Evolutionary conservation across 2,888 invertebrate species (phyloP).

Genomic region (Schizotus pectinicornis): DNA sequence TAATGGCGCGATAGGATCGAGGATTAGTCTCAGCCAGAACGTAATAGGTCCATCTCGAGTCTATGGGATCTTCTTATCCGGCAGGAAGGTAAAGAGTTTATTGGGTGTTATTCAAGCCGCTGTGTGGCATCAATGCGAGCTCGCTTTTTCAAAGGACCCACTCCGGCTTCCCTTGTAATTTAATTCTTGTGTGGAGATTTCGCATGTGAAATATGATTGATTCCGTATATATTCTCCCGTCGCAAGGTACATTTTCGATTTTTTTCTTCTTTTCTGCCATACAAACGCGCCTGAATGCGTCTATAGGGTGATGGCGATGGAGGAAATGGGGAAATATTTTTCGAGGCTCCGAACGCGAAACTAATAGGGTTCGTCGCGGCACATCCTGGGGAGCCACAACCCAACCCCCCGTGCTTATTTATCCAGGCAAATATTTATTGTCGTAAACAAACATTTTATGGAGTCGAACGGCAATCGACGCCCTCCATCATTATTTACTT

Average conservation of each 20-base stretch:
- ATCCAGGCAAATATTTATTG: conserved; percentile 21
- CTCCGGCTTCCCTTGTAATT: conserved; percentile 39
- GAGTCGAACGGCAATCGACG: conserved; percentile 13
- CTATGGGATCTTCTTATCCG: conserved; percentile 34
- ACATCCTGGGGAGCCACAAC: background rate
- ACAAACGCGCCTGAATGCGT: conserved; percentile 13
- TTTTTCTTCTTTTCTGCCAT: conserved; percentile 17
- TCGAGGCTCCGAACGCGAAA: conserved; percentile 11
- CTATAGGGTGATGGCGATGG: conserved; percentile 19
- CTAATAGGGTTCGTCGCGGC: conserved; percentile 8
- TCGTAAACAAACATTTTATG: conserved; percentile 26
- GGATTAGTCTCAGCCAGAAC: no score
- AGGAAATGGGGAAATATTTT: conserved; percentile 14
- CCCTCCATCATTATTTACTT: conserved; percentile 11
- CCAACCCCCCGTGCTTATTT: background rate
- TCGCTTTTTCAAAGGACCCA: conserved; percentile 36
- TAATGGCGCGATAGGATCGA: no score
- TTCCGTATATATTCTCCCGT: conserved; percentile 35
- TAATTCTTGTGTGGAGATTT: conserved; percentile 39
- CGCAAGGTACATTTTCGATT: conserved; percentile 31
- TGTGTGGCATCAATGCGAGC: conserved; percentile 30
- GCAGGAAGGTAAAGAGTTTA: conserved; percentile 37
- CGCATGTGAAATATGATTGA: conserved; percentile 43
- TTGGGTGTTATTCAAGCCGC: conserved; percentile 36
- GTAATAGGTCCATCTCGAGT: background rate